These are phyloP conservation scores for Mimachlamys varia DNA, from an alignment of 2,888 invertebrate species.

Conservation along the genomic window DNA sequence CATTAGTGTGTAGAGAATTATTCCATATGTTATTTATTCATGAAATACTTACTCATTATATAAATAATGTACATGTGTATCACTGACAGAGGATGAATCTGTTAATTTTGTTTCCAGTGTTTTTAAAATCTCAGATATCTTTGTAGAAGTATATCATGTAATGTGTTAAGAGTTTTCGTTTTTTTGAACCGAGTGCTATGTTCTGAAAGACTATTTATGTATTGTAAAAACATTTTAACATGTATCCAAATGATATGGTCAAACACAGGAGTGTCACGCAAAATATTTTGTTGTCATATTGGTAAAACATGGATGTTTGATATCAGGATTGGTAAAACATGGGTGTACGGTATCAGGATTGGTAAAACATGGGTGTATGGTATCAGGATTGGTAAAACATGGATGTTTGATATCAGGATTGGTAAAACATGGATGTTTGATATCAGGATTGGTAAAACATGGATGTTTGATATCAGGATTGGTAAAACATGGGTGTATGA, in stretches of 20 bases:
- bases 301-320: too few relatives aligned
- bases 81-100: conserved; percentile 1
- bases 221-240: not conserved
- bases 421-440: too few relatives aligned
- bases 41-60: not conserved
- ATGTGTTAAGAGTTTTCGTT: not conserved
- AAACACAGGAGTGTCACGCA: not conserved
- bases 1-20: not conserved
- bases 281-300: not conserved
- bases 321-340: too few relatives aligned
- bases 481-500: too few relatives aligned
- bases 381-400: too few relatives aligned
- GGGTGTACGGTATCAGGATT: too few relatives aligned
- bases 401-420: too few relatives aligned
- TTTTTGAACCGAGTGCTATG: not conserved
- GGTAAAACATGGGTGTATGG: too few relatives aligned
- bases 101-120: not conserved
- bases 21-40: not conserved
- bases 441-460: too few relatives aligned
- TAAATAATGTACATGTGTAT: not conserved
- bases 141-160: not conserved
- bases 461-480: too few relatives aligned
- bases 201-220: not conserved
- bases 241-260: not conserved
- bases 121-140: not conserved